A percentile compares a stretch with the other conserved stretches of the same genome.
Conservation (phyloP, 1,140 invertebrate genomes). For the Muscidifurax raptorellus region DNA sequence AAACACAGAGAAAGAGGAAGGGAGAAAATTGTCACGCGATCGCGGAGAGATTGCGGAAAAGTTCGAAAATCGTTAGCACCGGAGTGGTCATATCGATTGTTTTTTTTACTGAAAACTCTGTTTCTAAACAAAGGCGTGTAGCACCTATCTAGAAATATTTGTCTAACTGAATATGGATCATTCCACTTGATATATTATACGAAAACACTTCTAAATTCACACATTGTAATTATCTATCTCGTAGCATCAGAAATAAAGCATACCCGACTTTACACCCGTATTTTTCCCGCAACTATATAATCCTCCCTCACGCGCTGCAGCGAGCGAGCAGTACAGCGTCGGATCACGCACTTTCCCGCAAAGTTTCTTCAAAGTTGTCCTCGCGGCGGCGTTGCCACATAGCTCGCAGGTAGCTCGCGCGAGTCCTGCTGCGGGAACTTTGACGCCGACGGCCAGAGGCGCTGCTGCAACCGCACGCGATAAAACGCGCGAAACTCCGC, state of each 20-base stretch:
- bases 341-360: slow-evolving; percentile 30
- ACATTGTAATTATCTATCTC: too few relatives aligned
- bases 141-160: too few relatives aligned
- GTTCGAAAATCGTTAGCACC: background rate
- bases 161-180: too few relatives aligned
- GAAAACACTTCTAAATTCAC: too few relatives aligned
- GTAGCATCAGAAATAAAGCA: too few relatives aligned
- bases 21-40: slow-evolving; percentile 15
- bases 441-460: slow-evolving; percentile 40
- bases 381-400: background rate
- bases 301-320: background rate
- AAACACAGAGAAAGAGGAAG: slow-evolving; percentile 14
- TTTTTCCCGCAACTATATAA: background rate
- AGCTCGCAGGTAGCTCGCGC: slow-evolving; percentile 50
- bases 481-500: slow-evolving; percentile 50
- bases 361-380: slow-evolving; percentile 7
- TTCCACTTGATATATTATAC: too few relatives aligned
- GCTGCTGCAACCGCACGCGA: slow-evolving; percentile 27
- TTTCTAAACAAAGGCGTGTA: too few relatives aligned
- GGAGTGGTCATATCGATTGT: background rate
- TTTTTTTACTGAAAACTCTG: background rate
- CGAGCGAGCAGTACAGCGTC: background rate
- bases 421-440: too few relatives aligned
- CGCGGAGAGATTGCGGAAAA: background rate
- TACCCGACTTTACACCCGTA: too few relatives aligned